Conservation (phyloP, 2,113 vertebrate genomes). For the Oncorhynchus kisutch region DNA sequence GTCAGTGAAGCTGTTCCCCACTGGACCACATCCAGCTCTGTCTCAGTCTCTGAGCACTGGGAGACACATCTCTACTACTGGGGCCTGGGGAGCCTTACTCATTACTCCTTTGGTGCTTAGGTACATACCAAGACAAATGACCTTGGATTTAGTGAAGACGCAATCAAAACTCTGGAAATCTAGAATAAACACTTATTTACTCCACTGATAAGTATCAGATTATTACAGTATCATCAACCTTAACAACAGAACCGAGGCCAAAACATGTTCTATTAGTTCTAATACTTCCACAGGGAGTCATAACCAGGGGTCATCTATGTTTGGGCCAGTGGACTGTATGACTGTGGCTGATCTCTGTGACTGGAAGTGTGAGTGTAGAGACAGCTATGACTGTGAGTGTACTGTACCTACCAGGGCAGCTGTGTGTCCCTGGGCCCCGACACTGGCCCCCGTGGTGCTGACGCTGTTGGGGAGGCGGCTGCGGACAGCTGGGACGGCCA, state of each 20-base stretch:
- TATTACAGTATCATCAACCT: too few relatives aligned
- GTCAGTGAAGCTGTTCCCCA: conserved; percentile 11
- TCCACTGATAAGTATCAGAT: too few relatives aligned
- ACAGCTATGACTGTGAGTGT: conserved; percentile 8
- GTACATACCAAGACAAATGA: not conserved
- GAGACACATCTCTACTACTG: not conserved
- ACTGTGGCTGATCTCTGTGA: not conserved
- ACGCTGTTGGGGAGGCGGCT: conserved; percentile 81
- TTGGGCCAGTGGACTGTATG: not conserved
- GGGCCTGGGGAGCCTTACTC: not conserved
- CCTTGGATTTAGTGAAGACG: not conserved
- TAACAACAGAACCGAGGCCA: too few relatives aligned
- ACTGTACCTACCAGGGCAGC: conserved; percentile 72
- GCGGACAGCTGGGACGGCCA: conserved; percentile 73
- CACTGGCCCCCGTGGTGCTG: conserved; percentile 62
- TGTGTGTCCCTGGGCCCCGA: conserved; percentile 66
- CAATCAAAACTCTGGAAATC: not conserved
- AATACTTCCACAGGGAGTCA: not conserved
- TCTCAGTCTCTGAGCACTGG: not conserved
- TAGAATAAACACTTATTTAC: too few relatives aligned
- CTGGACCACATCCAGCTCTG: conserved; percentile 3
- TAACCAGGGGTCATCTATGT: not conserved
- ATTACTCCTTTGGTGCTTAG: not conserved
- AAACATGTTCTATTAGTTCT: not conserved
- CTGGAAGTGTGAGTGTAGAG: not conserved